Base-by-base conservation (phyloP, 2,888 invertebrate genomes). In the Cepaea hortensis region DNA sequence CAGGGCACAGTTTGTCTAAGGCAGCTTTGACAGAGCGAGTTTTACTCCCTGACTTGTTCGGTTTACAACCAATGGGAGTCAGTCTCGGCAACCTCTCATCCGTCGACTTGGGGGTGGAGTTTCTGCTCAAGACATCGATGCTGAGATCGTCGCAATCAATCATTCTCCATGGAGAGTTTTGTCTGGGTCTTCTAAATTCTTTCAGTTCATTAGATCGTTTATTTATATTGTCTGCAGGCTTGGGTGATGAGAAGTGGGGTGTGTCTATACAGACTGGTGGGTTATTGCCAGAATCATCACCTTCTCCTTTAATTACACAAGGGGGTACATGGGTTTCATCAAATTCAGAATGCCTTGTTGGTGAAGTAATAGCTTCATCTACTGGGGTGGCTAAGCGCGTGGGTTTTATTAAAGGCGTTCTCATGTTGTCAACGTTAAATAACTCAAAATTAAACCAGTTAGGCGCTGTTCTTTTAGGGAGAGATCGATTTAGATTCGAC, bases 361-460 rank as follows among this genome's bases (percentile, higher is more conserved):
- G 48, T 3, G n/a, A 70, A 6, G 20, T 48, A n/a, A 0, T 6
- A 50, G 35, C 3, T 4, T 77, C 76, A 20, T 68, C 84, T 5
- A 23, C 62, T 2, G 20, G n/a, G 9, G 46, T 73, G 18, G 77
- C 5, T 65, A 84, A n/a, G 7, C 61, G 77, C 11, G 85, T 81
- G 13, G 85, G 85, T 23, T 85, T 85, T 23, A 85, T 85, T 3
- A 85, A 35, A 2, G 85, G 85, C 3, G 85, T 85, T 61, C 85
- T 70, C 23, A 85, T n/a, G 20, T 73, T 85, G 4, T 85, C 85
- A 3, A 85, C 81, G 55, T 85, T 85, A 13, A 85, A 81, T 23
- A 80, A 73, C 48, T 85, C 85, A 72, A 80, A 85, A 73, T 81
- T 85, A n/a, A 70, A 85, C 46, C 80, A 81, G 46, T 85, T 80